Base-by-base conservation (phyloP, 35 echinoderm and acorn worm species). In the Ophiothrix spiculata region DNA sequence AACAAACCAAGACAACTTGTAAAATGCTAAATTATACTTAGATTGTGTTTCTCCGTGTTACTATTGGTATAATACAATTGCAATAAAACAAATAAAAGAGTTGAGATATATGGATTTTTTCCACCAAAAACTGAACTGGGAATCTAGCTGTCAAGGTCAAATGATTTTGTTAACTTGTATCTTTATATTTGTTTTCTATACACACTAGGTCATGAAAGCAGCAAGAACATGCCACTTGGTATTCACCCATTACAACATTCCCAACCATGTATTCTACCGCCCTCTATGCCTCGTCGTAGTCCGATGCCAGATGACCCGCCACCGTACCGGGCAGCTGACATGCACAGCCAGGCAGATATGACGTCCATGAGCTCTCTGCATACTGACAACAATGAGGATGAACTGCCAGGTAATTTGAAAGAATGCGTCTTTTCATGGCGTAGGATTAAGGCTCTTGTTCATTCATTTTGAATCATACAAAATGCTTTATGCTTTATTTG, bases 291-390 rank as follows among this genome's bases (percentile, higher is more conserved):
- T 1, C 56, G 79, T 75, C 90, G 85, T 38, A 80, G 75, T 31
- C 85, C 63, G 0, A 86, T 82, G 19, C 86, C 81, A 36, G 88
- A 84, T 0, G 91, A 90, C 69, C 87, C 90, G 42, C 94, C 88
- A 25, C 84, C 91, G 21, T 97, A 97, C 77, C 38, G 85, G 31
- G 32, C 60, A 32, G 87, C 46, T 39, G 90, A 81, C 15, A 75
- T 64, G 11, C 32, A 63, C 69, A 78, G 74, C 88, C 83, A 84
- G 17, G 87, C 86, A 0, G 87, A 89, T 36, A 81, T 89, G 17
- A 88, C 84, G 16, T 97, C 94, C 19, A 90, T 97, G 91, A 93
- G 86, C 73, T 93, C 94, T 19, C 80, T 90, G 60, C 86, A 93
- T 37, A 93, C 94, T 0, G 94, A 97, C 14, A 93, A 92, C 56